These are phyloP conservation scores for Forpus xanthops DNA, from an alignment of 2,797 vertebrate genomes.

Conservation along the genomic window DNA sequence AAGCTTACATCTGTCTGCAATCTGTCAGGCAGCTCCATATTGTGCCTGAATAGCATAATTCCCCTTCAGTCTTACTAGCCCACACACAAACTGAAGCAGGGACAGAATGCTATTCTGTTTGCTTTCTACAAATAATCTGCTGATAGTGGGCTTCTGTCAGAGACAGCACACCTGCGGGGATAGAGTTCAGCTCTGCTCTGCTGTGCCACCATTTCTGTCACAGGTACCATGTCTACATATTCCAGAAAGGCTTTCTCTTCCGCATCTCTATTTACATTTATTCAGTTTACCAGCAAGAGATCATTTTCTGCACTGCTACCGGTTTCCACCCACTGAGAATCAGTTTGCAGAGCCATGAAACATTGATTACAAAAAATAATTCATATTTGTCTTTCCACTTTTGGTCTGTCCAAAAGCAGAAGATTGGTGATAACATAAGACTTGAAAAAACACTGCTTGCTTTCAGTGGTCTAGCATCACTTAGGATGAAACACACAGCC, in stretches of 20 bases:
- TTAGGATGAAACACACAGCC: background rate
- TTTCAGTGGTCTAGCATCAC: background rate
- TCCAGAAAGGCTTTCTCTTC: background rate
- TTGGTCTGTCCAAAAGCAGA: background rate
- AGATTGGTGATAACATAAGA: background rate
- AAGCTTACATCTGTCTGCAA: slow-evolving; percentile 57
- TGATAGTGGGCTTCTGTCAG: background rate
- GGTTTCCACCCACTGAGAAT: background rate
- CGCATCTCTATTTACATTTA: background rate
- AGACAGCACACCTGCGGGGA: background rate
- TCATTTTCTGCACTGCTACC: background rate
- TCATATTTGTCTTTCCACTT: background rate
- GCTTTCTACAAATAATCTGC: background rate
- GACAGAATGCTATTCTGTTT: slow-evolving; percentile 13
- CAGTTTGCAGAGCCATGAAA: background rate
- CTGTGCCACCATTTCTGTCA: background rate
- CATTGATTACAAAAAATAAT: background rate
- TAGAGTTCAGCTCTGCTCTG: background rate
- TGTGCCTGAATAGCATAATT: background rate
- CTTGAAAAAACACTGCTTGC: background rate
- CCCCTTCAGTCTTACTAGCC: background rate
- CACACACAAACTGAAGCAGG: slow-evolving; percentile 11
- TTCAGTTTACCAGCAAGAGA: background rate
- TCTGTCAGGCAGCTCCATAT: slow-evolving; percentile 44
- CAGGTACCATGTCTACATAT: background rate